Conservation (phyloP, 2,888 invertebrate genomes). For the Tetrapedia diversipes region DNA sequence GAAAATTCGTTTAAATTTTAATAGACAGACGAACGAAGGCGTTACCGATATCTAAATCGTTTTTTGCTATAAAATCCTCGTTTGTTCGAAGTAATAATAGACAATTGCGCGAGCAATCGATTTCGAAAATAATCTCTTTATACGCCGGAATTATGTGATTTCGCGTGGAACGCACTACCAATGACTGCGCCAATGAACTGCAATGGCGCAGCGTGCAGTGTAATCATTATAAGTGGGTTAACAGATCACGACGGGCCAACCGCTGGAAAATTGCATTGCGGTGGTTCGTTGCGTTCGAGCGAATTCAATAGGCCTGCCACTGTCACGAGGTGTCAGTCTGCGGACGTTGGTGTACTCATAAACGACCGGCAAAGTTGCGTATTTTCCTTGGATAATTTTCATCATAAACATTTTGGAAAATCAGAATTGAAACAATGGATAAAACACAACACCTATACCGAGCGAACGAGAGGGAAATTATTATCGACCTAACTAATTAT, state of each 20-base stretch:
- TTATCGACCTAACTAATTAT: no score
- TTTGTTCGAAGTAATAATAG: no score
- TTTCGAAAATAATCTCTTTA: slow-evolving; percentile 2
- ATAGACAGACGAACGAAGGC: no score
- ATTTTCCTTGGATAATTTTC: no score
- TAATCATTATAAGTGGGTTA: slow-evolving; percentile 70
- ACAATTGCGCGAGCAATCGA: no score
- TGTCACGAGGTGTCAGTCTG: slow-evolving; percentile 28
- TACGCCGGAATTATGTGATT: not conserved
- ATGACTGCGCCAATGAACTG: slow-evolving; percentile 36
- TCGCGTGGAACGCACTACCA: not conserved
- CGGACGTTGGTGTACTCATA: slow-evolving; percentile 36
- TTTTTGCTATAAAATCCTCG: no score
- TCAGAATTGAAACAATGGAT: no score
- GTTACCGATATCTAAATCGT: no score
- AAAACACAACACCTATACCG: no score
- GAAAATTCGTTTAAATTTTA: no score
- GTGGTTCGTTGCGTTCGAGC: slow-evolving; percentile 64
- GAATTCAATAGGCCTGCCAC: slow-evolving; percentile 56
- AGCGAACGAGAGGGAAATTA: no score
- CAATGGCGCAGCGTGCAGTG: slow-evolving; percentile 54
- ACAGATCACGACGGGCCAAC: slow-evolving; percentile 63
- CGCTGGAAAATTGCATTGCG: slow-evolving; percentile 67
- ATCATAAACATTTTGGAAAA: no score
- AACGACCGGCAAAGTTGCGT: not conserved